Conservation (phyloP, 2,113 vertebrate species). For the Pagrus major region DNA sequence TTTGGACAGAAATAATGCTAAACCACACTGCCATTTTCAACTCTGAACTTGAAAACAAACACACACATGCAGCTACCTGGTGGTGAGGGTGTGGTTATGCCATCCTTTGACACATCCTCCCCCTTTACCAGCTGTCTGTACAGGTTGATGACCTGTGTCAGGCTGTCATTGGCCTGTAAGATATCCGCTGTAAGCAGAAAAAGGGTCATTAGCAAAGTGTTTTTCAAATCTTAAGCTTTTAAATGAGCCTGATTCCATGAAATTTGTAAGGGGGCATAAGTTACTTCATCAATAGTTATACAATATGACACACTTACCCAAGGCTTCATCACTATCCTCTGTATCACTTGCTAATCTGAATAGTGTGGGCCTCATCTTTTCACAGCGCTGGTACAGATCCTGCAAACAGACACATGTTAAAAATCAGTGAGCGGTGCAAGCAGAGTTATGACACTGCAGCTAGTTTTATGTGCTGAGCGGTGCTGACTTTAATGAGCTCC, state of each 20-base stretch:
- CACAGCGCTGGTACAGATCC: slow-evolving; percentile 97
- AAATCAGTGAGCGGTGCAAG: not conserved
- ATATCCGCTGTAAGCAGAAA: slow-evolving; percentile 89
- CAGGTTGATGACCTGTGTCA: slow-evolving; percentile 96
- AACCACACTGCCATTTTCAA: not conserved
- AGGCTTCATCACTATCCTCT: slow-evolving; percentile 97
- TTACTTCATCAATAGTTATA: not conserved
- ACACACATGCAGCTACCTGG: slow-evolving; percentile 77
- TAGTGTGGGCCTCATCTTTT: slow-evolving; percentile 96
- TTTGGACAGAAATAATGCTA: not conserved
- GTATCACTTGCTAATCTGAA: slow-evolving; percentile 97
- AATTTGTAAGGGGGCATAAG: not conserved
- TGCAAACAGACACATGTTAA: slow-evolving; percentile 67
- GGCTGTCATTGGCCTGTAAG: slow-evolving; percentile 95
- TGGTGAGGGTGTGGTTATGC: slow-evolving; percentile 66
- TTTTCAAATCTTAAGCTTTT: not conserved
- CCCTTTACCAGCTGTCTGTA: slow-evolving; percentile 93
- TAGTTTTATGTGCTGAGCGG: slow-evolving; percentile 26
- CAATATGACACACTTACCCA: slow-evolving; percentile 82
- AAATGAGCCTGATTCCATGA: not conserved
- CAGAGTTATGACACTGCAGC: not conserved
- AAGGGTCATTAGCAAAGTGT: not conserved
- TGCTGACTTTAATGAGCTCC: slow-evolving; percentile 94
- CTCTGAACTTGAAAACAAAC: not conserved
- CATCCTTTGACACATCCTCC: slow-evolving; percentile 92